Evolutionary conservation across 2,888 invertebrate species (phyloP).

Genomic region (Liopterus haemorrhoidalis): DNA sequence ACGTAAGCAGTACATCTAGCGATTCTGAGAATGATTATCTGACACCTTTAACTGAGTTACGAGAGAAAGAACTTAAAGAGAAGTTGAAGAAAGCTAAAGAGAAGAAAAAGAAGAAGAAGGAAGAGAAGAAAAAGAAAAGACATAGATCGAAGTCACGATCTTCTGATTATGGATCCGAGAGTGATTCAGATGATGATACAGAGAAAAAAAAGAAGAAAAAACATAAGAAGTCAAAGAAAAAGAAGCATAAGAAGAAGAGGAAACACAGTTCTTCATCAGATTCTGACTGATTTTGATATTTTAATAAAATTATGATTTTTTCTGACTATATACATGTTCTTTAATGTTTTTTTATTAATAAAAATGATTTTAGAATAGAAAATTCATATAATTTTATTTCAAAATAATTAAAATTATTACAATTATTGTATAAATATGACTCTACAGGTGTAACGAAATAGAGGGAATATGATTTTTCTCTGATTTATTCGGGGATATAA

Average conservation of each 20-base stretch:
- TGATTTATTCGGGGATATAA: no score
- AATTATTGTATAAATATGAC: no score
- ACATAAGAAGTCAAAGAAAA: slow-evolving; percentile 32
- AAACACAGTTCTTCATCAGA: slow-evolving; percentile 19
- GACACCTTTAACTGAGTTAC: slow-evolving; percentile 73
- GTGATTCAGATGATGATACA: slow-evolving; percentile 38
- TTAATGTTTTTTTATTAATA: no score
- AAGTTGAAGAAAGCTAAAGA: slow-evolving; percentile 60
- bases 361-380: no score
- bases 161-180: slow-evolving; percentile 15
- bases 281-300: not conserved
- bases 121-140: slow-evolving; percentile 39
- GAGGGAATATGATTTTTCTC: no score
- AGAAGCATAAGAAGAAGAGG: slow-evolving; percentile 34
- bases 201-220: slow-evolving; percentile 34
- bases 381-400: no score
- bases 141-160: slow-evolving; percentile 31
- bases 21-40: slow-evolving; percentile 77
- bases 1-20: slow-evolving; percentile 91
- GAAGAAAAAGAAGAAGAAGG: slow-evolving; percentile 53
- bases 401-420: no score
- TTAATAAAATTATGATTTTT: no score
- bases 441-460: no score
- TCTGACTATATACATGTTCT: no score
- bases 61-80: slow-evolving; percentile 70